phyloP scores from a whole-genome alignment of 2,797 vertebrate genomes.

The Huso huso region DNA sequence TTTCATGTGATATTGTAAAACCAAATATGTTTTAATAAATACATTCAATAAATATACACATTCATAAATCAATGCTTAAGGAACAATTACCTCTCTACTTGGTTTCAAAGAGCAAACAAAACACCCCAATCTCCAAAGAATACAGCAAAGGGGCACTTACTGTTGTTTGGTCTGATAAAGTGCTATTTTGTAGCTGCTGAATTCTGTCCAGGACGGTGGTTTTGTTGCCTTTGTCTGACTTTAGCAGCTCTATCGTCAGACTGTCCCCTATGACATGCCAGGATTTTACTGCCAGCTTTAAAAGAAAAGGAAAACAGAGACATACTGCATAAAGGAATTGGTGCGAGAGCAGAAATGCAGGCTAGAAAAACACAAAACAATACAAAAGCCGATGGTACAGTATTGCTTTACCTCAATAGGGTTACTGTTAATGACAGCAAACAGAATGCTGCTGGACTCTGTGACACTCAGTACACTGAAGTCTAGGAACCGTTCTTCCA shows the following conservation, averaged over 20 bases:
- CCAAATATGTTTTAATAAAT: too few relatives aligned
- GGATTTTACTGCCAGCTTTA: slow-evolving; percentile 87
- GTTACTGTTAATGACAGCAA: slow-evolving; percentile 92
- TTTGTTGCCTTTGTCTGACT: slow-evolving; percentile 80
- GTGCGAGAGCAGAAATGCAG: not conserved
- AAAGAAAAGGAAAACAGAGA: slow-evolving; percentile 24
- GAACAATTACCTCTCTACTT: too few relatives aligned
- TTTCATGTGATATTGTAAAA: too few relatives aligned
- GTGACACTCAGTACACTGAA: slow-evolving; percentile 88
- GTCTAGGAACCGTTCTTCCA: slow-evolving; percentile 80
- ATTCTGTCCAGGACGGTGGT: slow-evolving; percentile 66
- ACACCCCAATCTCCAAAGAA: too few relatives aligned
- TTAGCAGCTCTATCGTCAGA: slow-evolving; percentile 83
- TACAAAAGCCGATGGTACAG: too few relatives aligned
- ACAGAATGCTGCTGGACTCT: slow-evolving; percentile 80
- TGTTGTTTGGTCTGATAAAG: slow-evolving; percentile 73
- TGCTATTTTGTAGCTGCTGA: slow-evolving; percentile 71
- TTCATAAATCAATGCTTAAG: too few relatives aligned
- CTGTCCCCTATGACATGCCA: slow-evolving; percentile 94
- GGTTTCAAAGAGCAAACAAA: too few relatives aligned
- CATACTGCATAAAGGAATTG: too few relatives aligned
- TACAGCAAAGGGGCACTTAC: slow-evolving; percentile 45
- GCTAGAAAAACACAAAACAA: slow-evolving; percentile 23
- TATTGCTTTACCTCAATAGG: slow-evolving; percentile 83
- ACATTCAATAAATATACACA: too few relatives aligned